phyloP scores from a whole-genome alignment of 2,797 vertebrate species.

The Coreius guichenoti region DNA sequence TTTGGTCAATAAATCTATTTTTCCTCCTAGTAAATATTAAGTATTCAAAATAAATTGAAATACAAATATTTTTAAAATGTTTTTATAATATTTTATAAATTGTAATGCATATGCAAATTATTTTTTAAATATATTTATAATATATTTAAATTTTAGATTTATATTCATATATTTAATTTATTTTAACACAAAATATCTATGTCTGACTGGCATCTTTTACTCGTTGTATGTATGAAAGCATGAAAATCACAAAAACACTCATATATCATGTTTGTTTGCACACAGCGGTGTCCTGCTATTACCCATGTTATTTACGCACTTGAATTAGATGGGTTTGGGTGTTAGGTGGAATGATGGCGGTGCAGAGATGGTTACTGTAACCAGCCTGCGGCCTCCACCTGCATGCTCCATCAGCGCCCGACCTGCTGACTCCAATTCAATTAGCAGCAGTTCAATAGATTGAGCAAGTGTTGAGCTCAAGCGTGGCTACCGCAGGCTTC shows the following conservation, averaged over 20 bases:
- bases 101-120: background rate
- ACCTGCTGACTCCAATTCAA: slow-evolving; percentile 61
- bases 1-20: too few species aligned
- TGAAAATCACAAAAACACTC: slow-evolving; percentile 52
- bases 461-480: slow-evolving; percentile 57
- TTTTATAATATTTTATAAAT: background rate
- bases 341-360: slow-evolving; percentile 53
- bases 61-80: background rate
- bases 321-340: slow-evolving; percentile 59
- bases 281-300: slow-evolving; percentile 64
- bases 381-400: slow-evolving; percentile 53
- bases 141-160: background rate
- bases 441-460: slow-evolving; percentile 70
- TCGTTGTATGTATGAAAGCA: background rate
- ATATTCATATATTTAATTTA: background rate
- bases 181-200: background rate
- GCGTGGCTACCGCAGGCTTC: slow-evolving; percentile 32
- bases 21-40: background rate
- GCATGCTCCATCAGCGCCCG: slow-evolving; percentile 64
- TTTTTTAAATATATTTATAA: background rate
- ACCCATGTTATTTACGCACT: slow-evolving; percentile 74
- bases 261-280: slow-evolving; percentile 46
- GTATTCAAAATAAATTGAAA: background rate
- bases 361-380: slow-evolving; percentile 60
- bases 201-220: background rate